These are phyloP conservation scores for Galerucella nymphaeae DNA, from an alignment of 2,888 invertebrate genomes.

Conservation along the genomic window DNA sequence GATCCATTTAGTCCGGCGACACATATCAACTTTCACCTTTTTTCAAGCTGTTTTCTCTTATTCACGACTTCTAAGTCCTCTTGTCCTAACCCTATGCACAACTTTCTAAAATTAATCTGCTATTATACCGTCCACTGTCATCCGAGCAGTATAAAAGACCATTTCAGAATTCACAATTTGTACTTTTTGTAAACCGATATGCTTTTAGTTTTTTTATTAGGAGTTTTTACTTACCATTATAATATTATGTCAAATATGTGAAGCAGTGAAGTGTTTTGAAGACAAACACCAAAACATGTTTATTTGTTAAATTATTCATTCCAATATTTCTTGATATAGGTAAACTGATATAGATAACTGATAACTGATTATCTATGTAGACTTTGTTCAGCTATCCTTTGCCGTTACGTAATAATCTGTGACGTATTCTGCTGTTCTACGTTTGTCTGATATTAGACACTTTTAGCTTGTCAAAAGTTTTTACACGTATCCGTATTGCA, in stretches of 20 bases:
- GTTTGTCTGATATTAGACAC: no score
- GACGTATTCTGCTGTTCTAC: no score
- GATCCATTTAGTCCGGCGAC: background rate
- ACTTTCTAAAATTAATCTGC: background rate
- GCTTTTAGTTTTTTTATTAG: background rate
- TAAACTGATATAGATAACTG: no score
- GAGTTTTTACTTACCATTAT: background rate
- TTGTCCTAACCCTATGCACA: background rate
- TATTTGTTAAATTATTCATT: background rate
- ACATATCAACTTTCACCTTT: background rate
- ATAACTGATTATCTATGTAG: no score
- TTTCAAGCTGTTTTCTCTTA: background rate
- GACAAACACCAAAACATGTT: background rate
- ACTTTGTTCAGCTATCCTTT: no score
- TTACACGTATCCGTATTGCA: no score
- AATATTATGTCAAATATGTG: background rate
- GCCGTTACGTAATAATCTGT: no score
- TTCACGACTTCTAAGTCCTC: background rate
- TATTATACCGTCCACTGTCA: background rate
- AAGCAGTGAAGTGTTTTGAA: background rate
- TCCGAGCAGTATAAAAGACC: background rate
- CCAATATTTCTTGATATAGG: background rate
- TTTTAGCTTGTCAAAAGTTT: no score
- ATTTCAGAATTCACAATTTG: constrained; percentile 1
- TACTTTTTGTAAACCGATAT: background rate